Evolutionary conservation across 1,140 invertebrate genomes (phyloP), one percentile per base, ranked within the genome.

Genomic region (Drosophila tani): DNA sequence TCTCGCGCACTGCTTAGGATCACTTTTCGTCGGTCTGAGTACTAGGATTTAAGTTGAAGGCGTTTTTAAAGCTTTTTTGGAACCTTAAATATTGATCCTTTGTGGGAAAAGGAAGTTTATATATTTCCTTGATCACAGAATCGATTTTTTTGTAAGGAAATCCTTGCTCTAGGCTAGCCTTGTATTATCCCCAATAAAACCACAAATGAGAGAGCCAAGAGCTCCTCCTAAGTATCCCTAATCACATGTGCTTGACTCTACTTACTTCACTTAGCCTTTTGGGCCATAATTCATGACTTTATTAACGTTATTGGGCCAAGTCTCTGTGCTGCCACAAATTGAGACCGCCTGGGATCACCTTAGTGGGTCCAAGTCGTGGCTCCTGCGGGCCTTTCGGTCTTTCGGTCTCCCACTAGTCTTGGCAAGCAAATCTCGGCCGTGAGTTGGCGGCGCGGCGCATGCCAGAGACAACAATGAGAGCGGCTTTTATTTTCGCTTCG

Each of bases 401-500:
- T 41, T n/a, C n/a, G 27, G 41, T 59, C 35, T 55, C 11, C 21
- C 27, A 47, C 27, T 6, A 24, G 65, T 46, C 45, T 68, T 68
- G 66, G 62, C 66, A 68, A 67, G n/a, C 27, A 41, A 27, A 68
- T 68, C 65, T 68, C 32, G 43, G 43, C 63, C 11, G 51, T 17
- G 60, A 19, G 35, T 58, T 64, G 50, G 69, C 50, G 32, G 32
- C 32, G 19, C 24, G 59, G 67, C 40, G 68, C 64, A 71, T 71
- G 65, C 50, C 56, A 46, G 45, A 59, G 57, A 79, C 66, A 64
- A 64, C 64, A 69, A 76, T 76, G 65, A 50, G 58, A 73, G 21
- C 63, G 49, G 38, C 43, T 70, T 71, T 70, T 56, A 38, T 60
- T 73, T 73, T 71, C 64, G 60, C 75, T 67, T 64, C 83, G 77